Base-by-base conservation (phyloP, 2,113 vertebrate species). In the Brachyistius frenatus region DNA sequence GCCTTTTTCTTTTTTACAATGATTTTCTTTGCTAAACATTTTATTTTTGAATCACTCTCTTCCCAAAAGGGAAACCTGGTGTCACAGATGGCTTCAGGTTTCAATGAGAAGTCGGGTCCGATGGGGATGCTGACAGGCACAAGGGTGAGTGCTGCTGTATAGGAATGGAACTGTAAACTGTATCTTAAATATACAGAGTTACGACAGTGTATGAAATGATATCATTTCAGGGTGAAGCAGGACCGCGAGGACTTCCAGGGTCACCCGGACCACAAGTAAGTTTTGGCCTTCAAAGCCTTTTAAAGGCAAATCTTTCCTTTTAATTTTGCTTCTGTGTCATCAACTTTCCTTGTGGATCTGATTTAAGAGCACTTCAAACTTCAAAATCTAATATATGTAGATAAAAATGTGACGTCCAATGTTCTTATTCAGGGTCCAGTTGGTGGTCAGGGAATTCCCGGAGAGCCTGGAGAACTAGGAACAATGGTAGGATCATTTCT, bases 221-320 rank as follows among this genome's bases (percentile, higher is more conserved):
- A 7, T 2, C 56, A 0, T 85, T 84, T 65, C 85, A 99, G 98
- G 98, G 98, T 88, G 97, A 98, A 78, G 65, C 96, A 57, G 98
- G 98, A 92, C 90, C 96, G 80, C 94, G 98, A 90, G 98, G 98
- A 87, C 94, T 95, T 86, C 95, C 95, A 50, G 98, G 98, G 72
- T 53, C 91, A 10, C 52, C 93, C 39, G 98, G 98, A 76, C 39
- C 93, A 66, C 85, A 94, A 72, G 98, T 99, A 93, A 91, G 96
- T 96, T 44, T 65, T 9, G 0, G 5, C 31, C 2, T 57, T n/a
- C 5, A 14, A 4, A 14, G 1, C 10, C 16, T 41, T 23, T 23
- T 23, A 23, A 23, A 23, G 23, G 23, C 23, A 23, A 23, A 23
- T 23, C 23, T 23, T 23, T 23, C 23, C 23, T 23, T 23, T 23